Percentiles rank a stretch among this genome's conserved stretches.
phyloP scores from a whole-genome alignment of 2,113 vertebrate species.

The Lanius collurio region DNA sequence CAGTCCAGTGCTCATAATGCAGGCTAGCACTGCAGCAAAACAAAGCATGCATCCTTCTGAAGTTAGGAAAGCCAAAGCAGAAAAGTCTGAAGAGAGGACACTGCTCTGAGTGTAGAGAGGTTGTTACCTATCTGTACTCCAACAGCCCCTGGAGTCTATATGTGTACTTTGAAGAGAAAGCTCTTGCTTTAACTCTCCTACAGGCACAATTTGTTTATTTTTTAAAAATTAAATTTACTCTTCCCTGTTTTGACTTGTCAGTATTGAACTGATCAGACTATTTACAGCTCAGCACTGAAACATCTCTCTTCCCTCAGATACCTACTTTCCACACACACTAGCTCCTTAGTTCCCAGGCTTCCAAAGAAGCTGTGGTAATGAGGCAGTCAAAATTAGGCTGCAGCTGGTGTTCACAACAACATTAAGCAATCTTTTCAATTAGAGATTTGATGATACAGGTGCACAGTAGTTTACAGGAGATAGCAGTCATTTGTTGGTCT shows the following conservation, averaged over 20 bases:
- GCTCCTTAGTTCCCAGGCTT: not conserved
- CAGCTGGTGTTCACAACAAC: not conserved
- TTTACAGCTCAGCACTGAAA: not conserved
- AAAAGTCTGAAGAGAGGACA: not conserved
- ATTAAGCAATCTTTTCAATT: not conserved
- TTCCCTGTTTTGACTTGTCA: not conserved
- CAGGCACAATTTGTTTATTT: not conserved
- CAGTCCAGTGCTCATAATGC: not conserved
- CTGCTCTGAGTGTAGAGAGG: not conserved
- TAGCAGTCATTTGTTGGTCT: not conserved
- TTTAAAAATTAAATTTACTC: not conserved
- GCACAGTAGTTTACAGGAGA: not conserved
- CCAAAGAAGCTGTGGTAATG: not conserved
- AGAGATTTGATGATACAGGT: not conserved
- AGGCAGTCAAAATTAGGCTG: not conserved
- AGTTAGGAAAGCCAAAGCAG: not conserved
- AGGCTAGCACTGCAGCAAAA: not conserved
- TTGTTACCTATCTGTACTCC: not conserved
- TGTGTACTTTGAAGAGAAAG: not conserved
- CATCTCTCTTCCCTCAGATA: not conserved
- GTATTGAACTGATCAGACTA: not conserved
- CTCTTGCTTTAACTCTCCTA: not conserved
- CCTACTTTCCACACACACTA: not conserved
- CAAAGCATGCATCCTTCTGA: not conserved
- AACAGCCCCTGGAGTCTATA: rapidly evolving